phyloP scores from a whole-genome alignment of 1,140 invertebrate species.

The Habropoda laboriosa region DNA sequence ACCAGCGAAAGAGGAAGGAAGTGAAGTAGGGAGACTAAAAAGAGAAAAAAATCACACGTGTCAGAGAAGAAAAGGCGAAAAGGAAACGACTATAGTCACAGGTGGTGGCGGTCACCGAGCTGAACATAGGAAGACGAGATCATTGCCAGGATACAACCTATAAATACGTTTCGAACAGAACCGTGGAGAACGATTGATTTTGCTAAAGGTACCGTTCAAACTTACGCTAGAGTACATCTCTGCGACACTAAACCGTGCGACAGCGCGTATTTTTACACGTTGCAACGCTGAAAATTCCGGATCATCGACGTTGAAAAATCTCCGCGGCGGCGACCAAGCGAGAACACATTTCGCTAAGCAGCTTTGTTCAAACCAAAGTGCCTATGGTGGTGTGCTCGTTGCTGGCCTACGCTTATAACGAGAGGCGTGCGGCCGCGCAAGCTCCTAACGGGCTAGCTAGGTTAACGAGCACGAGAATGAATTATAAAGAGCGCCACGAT shows the following conservation, averaged over 20 bases:
- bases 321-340: conserved; percentile 22
- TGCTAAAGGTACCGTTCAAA: neutral
- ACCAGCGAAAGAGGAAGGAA: no score
- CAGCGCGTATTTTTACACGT: conserved; percentile 41
- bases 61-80: no score
- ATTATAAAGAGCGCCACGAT: conserved; percentile 35
- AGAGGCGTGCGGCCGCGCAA: neutral
- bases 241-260: neutral
- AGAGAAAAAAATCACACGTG: neutral
- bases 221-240: conserved; percentile 2
- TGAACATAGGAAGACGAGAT: neutral
- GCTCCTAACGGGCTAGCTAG: neutral
- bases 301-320: conserved; percentile 48
- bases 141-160: conserved; percentile 4
- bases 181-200: conserved; percentile 25
- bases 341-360: conserved; percentile 40
- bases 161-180: conserved; percentile 24
- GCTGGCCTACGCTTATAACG: conserved; percentile 15
- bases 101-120: neutral
- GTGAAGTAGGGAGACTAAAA: no score
- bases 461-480: conserved; percentile 45
- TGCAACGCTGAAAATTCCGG: conserved; percentile 34
- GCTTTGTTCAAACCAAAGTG: conserved; percentile 38
- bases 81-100: no score
- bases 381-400: no score